These are phyloP conservation scores for Drosophila arizonae DNA, from an alignment of 1,140 invertebrate genomes.

Conservation along the genomic window DNA sequence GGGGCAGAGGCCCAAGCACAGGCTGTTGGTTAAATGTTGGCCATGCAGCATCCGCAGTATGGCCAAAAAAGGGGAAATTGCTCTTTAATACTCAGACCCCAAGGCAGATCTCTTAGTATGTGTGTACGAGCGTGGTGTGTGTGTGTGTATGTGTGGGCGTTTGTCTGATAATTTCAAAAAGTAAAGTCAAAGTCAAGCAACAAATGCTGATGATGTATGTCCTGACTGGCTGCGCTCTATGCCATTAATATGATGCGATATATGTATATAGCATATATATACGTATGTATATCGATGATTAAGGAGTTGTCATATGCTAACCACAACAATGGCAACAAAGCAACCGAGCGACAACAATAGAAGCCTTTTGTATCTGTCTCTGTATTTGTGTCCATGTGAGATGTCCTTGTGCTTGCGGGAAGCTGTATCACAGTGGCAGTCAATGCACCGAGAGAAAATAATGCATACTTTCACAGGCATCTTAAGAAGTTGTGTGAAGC, in stretches of 20 bases:
- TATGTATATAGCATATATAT: slow-evolving; percentile 26
- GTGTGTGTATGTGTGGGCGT: slow-evolving; percentile 6
- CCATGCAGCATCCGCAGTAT: slow-evolving; percentile 46
- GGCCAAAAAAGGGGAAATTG: slow-evolving; percentile 53
- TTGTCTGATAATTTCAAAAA: slow-evolving; percentile 32
- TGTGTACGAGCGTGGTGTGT: neutral
- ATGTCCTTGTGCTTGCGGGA: slow-evolving; percentile 35
- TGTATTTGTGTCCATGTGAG: neutral
- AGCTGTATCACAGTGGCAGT: slow-evolving; percentile 7
- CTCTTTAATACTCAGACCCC: slow-evolving; percentile 41
- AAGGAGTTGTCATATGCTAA: slow-evolving; percentile 55
- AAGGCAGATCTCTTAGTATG: neutral
- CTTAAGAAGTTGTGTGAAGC: too few species aligned
- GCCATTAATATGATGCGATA: slow-evolving; percentile 42
- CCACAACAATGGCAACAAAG: slow-evolving; percentile 31
- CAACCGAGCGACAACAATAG: slow-evolving; percentile 27
- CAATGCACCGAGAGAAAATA: slow-evolving; percentile 25
- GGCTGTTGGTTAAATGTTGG: slow-evolving; percentile 7
- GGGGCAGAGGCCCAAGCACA: neutral
- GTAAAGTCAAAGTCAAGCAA: slow-evolving; percentile 23
- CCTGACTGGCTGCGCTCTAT: slow-evolving; percentile 22
- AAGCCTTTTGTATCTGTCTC: slow-evolving; percentile 17
- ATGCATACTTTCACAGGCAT: neutral
- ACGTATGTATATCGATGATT: slow-evolving; percentile 67
- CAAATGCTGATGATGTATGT: slow-evolving; percentile 14